Evolutionary conservation across 2,888 invertebrate genomes (phyloP).

Genomic region (Acanthococcus lagerstroemiae): DNA sequence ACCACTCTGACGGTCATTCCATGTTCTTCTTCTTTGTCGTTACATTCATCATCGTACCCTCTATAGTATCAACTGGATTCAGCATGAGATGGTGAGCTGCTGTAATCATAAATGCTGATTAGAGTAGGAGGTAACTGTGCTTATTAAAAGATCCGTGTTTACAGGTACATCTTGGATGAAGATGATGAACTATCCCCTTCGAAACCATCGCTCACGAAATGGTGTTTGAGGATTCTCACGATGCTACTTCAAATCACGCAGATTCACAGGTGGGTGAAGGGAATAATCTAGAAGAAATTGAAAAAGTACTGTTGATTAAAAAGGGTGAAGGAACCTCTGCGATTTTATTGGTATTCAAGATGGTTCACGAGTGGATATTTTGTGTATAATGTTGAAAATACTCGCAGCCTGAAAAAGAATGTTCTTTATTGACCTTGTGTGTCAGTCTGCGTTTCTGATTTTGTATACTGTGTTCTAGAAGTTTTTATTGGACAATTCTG

Average conservation of each 20-base stretch:
- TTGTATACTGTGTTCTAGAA: too few species aligned
- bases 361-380: too few species aligned
- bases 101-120: not conserved
- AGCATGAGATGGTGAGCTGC: constrained; percentile 23
- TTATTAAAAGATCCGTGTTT: not conserved
- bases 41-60: constrained; percentile 23
- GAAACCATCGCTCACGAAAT: constrained; percentile 23
- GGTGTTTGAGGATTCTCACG: constrained; percentile 16
- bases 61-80: constrained; percentile 24
- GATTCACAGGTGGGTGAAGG: constrained; percentile 15
- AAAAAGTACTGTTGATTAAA: too few species aligned
- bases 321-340: too few species aligned
- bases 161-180: constrained; percentile 27
- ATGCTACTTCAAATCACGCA: constrained; percentile 19
- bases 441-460: too few species aligned
- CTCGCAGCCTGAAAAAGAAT: too few species aligned
- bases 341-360: too few species aligned
- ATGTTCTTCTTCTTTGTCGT: constrained; percentile 13
- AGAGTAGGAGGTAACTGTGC: too few species aligned
- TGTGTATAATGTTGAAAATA: not conserved
- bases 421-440: too few species aligned
- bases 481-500: too few species aligned
- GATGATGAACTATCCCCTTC: constrained; percentile 21
- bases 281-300: too few species aligned
- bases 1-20: not conserved